phyloP scores from a whole-genome alignment of 1,140 invertebrate genomes.

The Vollenhovia emeryi region DNA sequence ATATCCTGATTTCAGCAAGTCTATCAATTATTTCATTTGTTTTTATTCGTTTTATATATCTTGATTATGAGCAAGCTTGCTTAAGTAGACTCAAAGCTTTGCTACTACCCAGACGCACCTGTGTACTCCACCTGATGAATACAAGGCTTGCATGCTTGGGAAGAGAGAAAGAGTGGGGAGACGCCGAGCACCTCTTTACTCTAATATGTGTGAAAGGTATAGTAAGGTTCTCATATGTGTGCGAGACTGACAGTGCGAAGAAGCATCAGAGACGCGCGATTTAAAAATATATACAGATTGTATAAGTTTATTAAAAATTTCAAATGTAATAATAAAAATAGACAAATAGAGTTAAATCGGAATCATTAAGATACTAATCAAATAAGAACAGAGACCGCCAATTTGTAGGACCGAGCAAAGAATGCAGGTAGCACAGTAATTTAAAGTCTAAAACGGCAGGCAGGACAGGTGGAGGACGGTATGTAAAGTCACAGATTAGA shows the following conservation, averaged over 20 bases:
- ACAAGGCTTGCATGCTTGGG: not conserved
- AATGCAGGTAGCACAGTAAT: no score
- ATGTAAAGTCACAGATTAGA: no score
- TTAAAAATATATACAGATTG: not conserved
- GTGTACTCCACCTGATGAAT: not conserved
- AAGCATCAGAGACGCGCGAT: not conserved
- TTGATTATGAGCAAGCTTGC: not conserved
- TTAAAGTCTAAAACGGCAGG: no score
- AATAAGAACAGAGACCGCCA: no score
- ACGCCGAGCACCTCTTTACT: not conserved
- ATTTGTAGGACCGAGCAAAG: no score
- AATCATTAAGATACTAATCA: no score
- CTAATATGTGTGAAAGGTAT: not conserved
- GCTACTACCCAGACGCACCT: constrained; percentile 1
- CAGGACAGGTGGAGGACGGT: no score
- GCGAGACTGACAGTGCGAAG: not conserved
- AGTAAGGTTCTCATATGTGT: not conserved
- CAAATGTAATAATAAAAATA: no score
- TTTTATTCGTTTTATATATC: not conserved
- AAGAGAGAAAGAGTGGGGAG: constrained; percentile 26
- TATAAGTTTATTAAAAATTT: not conserved
- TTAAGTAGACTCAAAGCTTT: constrained; percentile 36
- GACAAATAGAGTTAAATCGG: no score
- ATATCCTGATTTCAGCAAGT: not conserved
- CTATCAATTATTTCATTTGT: constrained; percentile 1